phyloP scores from a whole-genome alignment of 2,888 invertebrate genomes.

The Catocala nupta region DNA sequence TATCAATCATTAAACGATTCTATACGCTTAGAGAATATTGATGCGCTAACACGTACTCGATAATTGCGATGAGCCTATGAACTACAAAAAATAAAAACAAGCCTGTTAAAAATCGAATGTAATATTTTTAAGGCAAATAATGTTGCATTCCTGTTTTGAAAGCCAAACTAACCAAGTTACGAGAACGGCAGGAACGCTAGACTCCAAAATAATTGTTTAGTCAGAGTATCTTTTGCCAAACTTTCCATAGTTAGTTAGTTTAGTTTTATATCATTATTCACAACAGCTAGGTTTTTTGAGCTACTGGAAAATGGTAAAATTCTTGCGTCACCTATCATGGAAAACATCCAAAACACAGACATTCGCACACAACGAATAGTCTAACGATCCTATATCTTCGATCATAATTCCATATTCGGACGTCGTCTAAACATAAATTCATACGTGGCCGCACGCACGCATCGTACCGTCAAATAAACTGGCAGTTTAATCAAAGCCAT shows the following conservation, averaged over 20 bases:
- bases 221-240: too few species aligned
- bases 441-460: conserved; percentile 84
- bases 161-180: too few species aligned
- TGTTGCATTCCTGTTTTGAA: too few species aligned
- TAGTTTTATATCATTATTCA: too few species aligned
- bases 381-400: conserved; percentile 70
- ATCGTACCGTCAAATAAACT: conserved; percentile 87
- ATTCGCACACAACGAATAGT: conserved; percentile 29
- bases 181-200: too few species aligned
- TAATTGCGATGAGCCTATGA: background rate
- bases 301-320: too few species aligned
- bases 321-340: background rate
- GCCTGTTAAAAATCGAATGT: background rate
- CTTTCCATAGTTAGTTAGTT: too few species aligned
- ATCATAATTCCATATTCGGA: conserved; percentile 79
- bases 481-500: conserved; percentile 87
- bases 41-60: conserved; percentile 4
- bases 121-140: too few species aligned
- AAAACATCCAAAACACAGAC: conserved; percentile 12
- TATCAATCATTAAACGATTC: conserved; percentile 7
- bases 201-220: too few species aligned
- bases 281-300: too few species aligned
- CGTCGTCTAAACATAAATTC: conserved; percentile 84
- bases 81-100: background rate
- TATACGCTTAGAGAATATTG: background rate